Conservation (phyloP, 2,888 invertebrate genomes). For the Ligdia adustata region DNA sequence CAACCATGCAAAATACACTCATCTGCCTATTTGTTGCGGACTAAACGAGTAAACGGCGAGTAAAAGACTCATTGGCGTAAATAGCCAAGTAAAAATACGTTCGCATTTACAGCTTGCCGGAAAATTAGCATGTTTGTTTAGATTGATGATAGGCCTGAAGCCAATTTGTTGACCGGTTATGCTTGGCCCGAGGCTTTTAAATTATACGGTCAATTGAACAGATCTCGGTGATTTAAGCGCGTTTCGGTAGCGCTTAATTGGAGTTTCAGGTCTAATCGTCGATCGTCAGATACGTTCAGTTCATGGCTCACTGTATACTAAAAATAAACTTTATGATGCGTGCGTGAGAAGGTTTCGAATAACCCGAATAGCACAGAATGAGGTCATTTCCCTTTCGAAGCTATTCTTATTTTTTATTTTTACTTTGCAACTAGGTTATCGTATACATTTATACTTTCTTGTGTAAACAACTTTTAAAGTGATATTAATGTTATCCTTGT, state of each 20-base stretch:
- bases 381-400: slow-evolving; percentile 75
- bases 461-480: slow-evolving; percentile 21
- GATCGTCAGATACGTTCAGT: slow-evolving; percentile 70
- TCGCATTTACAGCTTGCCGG: slow-evolving; percentile 40
- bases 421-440: slow-evolving; percentile 55
- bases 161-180: slow-evolving; percentile 54
- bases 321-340: slow-evolving; percentile 76
- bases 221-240: slow-evolving; percentile 60
- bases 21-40: slow-evolving; percentile 33
- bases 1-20: slow-evolving; percentile 37
- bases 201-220: slow-evolving; percentile 58
- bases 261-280: slow-evolving; percentile 63
- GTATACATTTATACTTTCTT: slow-evolving; percentile 16
- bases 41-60: slow-evolving; percentile 16
- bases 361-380: slow-evolving; percentile 63
- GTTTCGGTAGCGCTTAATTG: slow-evolving; percentile 65
- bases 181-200: slow-evolving; percentile 42
- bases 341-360: slow-evolving; percentile 72
- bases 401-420: slow-evolving; percentile 69
- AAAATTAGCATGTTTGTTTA: slow-evolving; percentile 49
- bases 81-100: slow-evolving; percentile 2
- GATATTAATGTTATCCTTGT: slow-evolving; percentile 14
- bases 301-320: slow-evolving; percentile 58
- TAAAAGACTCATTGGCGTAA: not conserved
- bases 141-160: slow-evolving; percentile 50